These are phyloP conservation scores for Ammodytes marinus DNA, from an alignment of 2,113 vertebrate genomes.

Conservation along the genomic window DNA sequence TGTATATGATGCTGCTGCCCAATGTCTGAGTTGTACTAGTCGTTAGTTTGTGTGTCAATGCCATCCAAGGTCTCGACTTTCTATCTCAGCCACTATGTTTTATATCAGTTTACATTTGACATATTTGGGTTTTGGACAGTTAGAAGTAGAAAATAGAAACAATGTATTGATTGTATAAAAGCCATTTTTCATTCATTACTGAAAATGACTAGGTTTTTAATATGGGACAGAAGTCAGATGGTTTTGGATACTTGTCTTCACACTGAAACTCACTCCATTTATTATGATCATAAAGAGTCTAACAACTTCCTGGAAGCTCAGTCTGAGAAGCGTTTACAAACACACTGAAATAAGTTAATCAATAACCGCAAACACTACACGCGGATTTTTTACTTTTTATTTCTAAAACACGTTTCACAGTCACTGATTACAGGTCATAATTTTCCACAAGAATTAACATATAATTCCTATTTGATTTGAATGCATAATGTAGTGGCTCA, in stretches of 20 bases:
- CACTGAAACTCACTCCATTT: background rate
- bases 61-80: no score
- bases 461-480: no score
- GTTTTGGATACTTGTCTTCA: background rate
- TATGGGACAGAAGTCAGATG: background rate
- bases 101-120: no score
- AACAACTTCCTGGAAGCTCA: background rate
- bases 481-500: no score
- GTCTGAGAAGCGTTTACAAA: background rate
- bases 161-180: background rate
- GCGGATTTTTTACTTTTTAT: conserved; percentile 41
- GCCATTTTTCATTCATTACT: background rate
- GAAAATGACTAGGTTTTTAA: background rate
- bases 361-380: background rate
- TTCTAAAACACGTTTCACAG: conserved; percentile 56
- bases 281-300: background rate
- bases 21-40: no score
- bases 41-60: no score
- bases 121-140: no score
- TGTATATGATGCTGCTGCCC: no score
- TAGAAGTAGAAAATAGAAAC: no score
- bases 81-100: no score
- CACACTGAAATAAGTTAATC: background rate
- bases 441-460: conserved; percentile 3
- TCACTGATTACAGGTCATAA: conserved; percentile 27